A percentile compares a stretch with the other conserved stretches of the same genome.
These are phyloP conservation scores for Aplochiton taeniatus DNA, from an alignment of 2,797 vertebrate genomes.

Conservation along the genomic window DNA sequence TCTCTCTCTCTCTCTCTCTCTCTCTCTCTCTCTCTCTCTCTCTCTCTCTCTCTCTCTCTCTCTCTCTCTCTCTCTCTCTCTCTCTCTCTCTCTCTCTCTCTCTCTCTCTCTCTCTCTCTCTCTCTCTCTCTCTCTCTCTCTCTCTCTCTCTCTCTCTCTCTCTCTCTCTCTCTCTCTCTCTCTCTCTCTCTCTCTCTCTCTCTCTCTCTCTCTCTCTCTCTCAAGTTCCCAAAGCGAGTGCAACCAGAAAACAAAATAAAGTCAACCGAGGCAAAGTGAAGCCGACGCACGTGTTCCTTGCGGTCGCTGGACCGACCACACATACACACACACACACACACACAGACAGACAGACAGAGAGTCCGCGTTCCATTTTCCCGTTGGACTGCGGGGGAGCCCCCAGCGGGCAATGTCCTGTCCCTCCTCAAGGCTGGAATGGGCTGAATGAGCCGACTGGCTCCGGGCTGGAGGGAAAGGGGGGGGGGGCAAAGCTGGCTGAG, in stretches of 20 bases:
- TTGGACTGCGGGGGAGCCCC: constrained; percentile 47
- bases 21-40: not conserved
- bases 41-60: not conserved
- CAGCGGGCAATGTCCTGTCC: constrained; percentile 54
- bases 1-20: not conserved
- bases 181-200: constrained; percentile 22
- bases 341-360: too few relatives aligned
- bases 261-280: constrained; percentile 54
- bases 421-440: constrained; percentile 76
- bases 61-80: too few relatives aligned
- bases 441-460: constrained; percentile 60
- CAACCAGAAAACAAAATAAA: constrained; percentile 33
- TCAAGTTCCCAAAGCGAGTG: constrained; percentile 43
- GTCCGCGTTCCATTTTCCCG: constrained; percentile 49
- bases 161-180: not conserved
- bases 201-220: constrained; percentile 30
- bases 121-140: not conserved
- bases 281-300: constrained; percentile 42
- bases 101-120: too few relatives aligned
- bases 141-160: not conserved
- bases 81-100: not conserved
- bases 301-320: constrained; percentile 54
- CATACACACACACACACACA: too few relatives aligned
- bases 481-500: constrained; percentile 22
- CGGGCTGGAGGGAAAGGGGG: constrained; percentile 45